phyloP scores from a whole-genome alignment of 1,140 invertebrate genomes.

The Drosophila suzukii region DNA sequence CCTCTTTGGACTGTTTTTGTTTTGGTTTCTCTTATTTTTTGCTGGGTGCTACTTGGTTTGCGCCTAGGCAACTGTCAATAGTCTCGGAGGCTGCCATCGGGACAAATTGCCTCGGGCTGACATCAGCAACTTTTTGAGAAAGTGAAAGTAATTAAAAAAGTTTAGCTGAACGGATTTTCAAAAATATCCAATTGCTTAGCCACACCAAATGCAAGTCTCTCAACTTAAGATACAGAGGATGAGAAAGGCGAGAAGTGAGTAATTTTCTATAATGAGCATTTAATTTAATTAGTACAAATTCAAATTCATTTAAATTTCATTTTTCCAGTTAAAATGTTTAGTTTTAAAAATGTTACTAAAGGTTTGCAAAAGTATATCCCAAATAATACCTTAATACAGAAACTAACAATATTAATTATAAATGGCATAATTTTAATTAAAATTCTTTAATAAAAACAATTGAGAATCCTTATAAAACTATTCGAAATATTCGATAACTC shows the following conservation, averaged over 20 bases:
- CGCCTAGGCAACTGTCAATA: constrained; percentile 34
- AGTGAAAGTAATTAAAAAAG: constrained; percentile 65
- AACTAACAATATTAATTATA: too few relatives aligned
- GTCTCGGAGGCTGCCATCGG: constrained; percentile 27
- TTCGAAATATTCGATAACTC: too few relatives aligned
- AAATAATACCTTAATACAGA: too few relatives aligned
- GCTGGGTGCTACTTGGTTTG: background rate
- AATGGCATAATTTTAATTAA: too few relatives aligned
- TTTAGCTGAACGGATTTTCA: constrained; percentile 40
- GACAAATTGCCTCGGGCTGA: constrained; percentile 35
- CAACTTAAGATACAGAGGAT: background rate
- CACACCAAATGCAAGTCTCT: constrained; percentile 13
- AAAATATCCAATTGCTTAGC: constrained; percentile 43
- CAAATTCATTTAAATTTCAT: too few relatives aligned
- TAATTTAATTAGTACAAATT: background rate
- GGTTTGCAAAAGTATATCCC: too few relatives aligned
- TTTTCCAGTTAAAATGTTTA: too few relatives aligned
- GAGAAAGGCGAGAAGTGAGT: background rate
- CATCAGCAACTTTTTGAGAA: constrained; percentile 24
- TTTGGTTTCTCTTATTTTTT: constrained; percentile 30
- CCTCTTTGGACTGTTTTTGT: constrained; percentile 25
- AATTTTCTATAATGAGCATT: background rate
- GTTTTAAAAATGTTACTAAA: too few relatives aligned
- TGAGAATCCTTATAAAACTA: too few relatives aligned
- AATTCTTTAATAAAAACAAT: too few relatives aligned